Base-by-base conservation (phyloP, 2,113 vertebrate genomes). In the Pungitius pungitius region DNA sequence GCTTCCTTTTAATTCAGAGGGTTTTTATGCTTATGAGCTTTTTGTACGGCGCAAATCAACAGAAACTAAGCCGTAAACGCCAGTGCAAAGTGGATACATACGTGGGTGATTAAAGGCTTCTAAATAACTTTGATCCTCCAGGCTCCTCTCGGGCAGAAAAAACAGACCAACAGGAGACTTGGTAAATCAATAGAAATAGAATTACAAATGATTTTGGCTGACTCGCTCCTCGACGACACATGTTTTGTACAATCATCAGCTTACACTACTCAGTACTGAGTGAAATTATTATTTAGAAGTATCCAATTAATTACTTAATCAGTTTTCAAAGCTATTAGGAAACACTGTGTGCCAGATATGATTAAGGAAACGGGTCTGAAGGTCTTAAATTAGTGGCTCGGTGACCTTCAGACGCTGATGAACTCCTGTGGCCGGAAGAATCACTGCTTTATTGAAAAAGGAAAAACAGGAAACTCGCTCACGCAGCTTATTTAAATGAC, bases 121-220 rank as follows among this genome's bases (percentile, higher is more conserved):
- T 15, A 22, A 47, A n/a, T 27, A 51, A 17, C 71, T 64, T 13
- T 59, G 69, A 73, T 69, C 8, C 45, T 63, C 18, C 7, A 35
- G 35, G 35, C 2, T 59, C 13, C 14, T n/a, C 71, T 81, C 8
- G 6, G 40, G 37, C 6, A 20, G n/a, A 43, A 66, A 27, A 77
- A 20, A 61, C 40, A 37, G 24, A 57, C 37, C 26, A 43, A 33
- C 27, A 13, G 15, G 18, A 27, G 47, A 56, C 2, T 40, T 10
- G 10, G 18, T 55, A 24, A 49, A 65, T 55, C 47, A 26, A 20
- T 12, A 18, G 26, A 74, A 85, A 63, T 26, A 64, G 72, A 77
- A 69, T 75, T 24, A 56, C 7, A 76, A 71, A 83, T 17, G 27
- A 8, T 27, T 8, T 17, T 13, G n/a, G n/a, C n/a, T 22, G 49